Evolutionary conservation across 1,140 invertebrate species (phyloP).

Genomic region (Lerema accius): DNA sequence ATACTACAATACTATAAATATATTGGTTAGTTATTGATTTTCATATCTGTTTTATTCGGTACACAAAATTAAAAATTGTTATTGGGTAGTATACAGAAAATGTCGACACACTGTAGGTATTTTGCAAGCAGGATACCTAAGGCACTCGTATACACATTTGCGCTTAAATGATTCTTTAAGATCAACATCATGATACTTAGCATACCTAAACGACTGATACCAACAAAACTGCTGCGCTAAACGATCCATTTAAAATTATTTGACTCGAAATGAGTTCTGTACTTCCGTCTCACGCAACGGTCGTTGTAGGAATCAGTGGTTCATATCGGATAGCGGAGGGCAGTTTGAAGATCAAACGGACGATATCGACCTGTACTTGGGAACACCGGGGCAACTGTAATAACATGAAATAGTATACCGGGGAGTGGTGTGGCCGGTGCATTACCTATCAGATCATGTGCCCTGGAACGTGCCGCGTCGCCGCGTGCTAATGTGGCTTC

Average conservation of each 20-base stretch:
- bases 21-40: too few species aligned
- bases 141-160: neutral
- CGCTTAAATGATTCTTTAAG: neutral
- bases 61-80: too few species aligned
- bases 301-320: slow-evolving; percentile 44
- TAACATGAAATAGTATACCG: slow-evolving; percentile 61
- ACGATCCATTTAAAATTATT: slow-evolving; percentile 25
- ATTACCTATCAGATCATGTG: slow-evolving; percentile 69
- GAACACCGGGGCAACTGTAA: slow-evolving; percentile 55
- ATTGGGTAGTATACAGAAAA: too few species aligned
- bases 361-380: slow-evolving; percentile 52
- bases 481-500: slow-evolving; percentile 66
- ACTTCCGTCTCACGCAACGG: slow-evolving; percentile 49
- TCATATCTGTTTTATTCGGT: too few species aligned
- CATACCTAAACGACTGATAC: neutral
- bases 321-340: slow-evolving; percentile 45
- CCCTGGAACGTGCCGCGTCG: slow-evolving; percentile 65
- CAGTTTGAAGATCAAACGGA: slow-evolving; percentile 47
- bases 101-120: too few species aligned
- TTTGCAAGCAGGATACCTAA: too few species aligned
- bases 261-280: slow-evolving; percentile 30
- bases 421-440: slow-evolving; percentile 49
- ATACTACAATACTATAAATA: too few species aligned
- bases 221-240: neutral
- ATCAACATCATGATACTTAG: neutral